Base-by-base conservation (phyloP, 1,140 invertebrate genomes). In the Holcopasites calliopsidis region DNA sequence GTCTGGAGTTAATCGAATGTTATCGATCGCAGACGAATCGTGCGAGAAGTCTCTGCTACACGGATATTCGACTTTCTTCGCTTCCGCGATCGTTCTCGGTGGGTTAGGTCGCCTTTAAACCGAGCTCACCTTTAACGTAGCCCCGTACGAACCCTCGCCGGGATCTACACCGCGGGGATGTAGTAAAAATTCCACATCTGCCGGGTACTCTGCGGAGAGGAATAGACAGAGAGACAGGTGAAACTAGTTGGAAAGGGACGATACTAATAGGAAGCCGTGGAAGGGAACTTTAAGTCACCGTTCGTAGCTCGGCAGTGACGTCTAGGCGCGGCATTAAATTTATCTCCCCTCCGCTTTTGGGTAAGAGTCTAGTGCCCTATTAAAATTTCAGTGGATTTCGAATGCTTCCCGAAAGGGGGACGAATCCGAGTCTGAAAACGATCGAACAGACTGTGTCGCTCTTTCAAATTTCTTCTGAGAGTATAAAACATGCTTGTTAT, bases 151-250 rank as follows among this genome's bases (percentile, higher is more conserved):
- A 86, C 83, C 82, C 83, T 85, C 82, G 72, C 79, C 69, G 85
- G 76, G 73, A 80, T 76, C 82, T 49, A 61, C 66, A 58, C 76
- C 57, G 55, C 73, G 78, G 78, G 66, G 79, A 85, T 64, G 68
- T 77, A 74, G 85, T 85, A 87, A 87, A 88, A 88, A 89, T 89
- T 88, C 80, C 83, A 76, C 82, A 87, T 86, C 83, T 88, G 77
- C 49, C 78, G 71, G 60, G 61, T 78, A 58, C 55, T 84, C 58
- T 54, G 28, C 55, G 33, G 61, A 26, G 50, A 47, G 38, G 23
- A 33, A 35, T 57, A 69, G 26, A 35, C 52, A 38, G 42, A 31
- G 31, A 18, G 26, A 31, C 23, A 31, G 44, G 13, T 28, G 60
- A n/a, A 13, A 10, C 35, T 38, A 23, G 50, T 21, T 13, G 50